Conservation (phyloP, 2,797 vertebrate genomes). For the Phoebastria nigripes region DNA sequence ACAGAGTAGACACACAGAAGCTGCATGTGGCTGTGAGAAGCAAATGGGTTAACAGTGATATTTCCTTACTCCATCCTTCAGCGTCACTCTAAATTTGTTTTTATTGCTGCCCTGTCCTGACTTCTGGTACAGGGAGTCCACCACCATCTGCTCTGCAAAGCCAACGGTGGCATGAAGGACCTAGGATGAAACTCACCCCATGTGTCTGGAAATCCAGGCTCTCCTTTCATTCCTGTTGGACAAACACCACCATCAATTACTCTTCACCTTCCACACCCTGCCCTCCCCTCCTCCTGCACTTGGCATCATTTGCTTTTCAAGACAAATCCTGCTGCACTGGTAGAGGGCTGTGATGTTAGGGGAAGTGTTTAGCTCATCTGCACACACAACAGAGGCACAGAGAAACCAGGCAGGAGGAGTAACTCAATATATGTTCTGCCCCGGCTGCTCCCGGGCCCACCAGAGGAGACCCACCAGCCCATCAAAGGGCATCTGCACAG, state of each 20-base stretch:
- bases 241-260: background rate
- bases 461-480: background rate
- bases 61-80: background rate
- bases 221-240: slow-evolving; percentile 33
- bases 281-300: background rate
- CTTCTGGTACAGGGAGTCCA: background rate
- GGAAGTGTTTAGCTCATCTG: background rate
- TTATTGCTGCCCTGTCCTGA: background rate
- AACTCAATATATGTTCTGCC: background rate
- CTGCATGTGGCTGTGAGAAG: background rate
- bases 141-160: background rate
- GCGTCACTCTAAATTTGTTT: background rate
- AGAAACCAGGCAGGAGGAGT: background rate
- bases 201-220: slow-evolving; percentile 24
- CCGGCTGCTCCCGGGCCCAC: background rate
- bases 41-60: background rate
- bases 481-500: background rate
- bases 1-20: background rate
- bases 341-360: background rate
- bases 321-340: background rate
- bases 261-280: background rate
- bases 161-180: background rate
- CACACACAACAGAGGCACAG: background rate
- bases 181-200: background rate
- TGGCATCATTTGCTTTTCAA: background rate